Evolutionary conservation across 2,113 vertebrate genomes (phyloP).

Genomic region (Elaphurus davidianus): DNA sequence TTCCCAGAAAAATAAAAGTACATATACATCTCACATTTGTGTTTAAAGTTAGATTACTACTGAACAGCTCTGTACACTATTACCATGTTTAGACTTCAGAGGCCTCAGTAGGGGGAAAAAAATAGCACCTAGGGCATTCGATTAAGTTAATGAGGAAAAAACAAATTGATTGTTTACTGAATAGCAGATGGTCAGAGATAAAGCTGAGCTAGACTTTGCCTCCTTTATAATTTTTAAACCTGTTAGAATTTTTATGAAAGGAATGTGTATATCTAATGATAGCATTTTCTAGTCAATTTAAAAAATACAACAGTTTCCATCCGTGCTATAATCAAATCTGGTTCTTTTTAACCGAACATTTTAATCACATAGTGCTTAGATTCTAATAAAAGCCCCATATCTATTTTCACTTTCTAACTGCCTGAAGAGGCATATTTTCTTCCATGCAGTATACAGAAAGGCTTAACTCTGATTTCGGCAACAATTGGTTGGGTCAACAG

Average conservation of each 20-base stretch:
- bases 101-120: neutral
- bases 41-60: neutral
- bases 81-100: neutral
- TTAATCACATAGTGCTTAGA: neutral
- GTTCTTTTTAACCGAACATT: neutral
- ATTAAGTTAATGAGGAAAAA: slow-evolving; percentile 5
- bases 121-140: neutral
- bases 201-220: neutral
- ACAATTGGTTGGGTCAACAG: slow-evolving; percentile 58
- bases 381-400: neutral
- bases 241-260: neutral
- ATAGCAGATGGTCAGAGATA: neutral
- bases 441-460: neutral
- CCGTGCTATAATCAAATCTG: neutral
- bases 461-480: slow-evolving; percentile 35
- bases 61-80: neutral
- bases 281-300: neutral
- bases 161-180: neutral
- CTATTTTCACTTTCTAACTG: neutral
- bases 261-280: neutral
- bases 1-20: neutral
- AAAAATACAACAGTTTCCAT: neutral
- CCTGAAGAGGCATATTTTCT: neutral
- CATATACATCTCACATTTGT: neutral
- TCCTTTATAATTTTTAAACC: neutral